phyloP scores from a whole-genome alignment of 2,797 vertebrate genomes.

The Podarcis siculus region DNA sequence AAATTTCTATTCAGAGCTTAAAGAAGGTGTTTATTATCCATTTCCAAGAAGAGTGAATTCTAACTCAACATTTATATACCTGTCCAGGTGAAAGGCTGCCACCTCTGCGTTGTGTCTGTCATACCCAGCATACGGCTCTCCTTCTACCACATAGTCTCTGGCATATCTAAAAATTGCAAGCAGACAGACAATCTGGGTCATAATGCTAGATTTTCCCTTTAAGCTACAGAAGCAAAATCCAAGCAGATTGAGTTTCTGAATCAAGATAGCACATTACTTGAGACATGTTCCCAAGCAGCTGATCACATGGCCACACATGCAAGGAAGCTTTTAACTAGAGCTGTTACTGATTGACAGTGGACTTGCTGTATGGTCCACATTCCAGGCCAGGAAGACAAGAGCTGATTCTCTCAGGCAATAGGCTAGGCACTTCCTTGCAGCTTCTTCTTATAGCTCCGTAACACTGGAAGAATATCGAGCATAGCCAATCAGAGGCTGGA shows the following conservation, averaged over 20 bases:
- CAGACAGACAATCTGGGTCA: constrained; percentile 6
- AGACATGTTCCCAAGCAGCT: neutral
- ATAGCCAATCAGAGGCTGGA: neutral
- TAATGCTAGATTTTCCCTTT: neutral
- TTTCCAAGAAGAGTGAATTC: neutral
- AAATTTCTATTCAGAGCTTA: neutral
- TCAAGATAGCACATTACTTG: constrained; percentile 1
- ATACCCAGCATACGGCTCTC: constrained; percentile 96
- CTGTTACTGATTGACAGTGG: too few species aligned
- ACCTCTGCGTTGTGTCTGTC: constrained; percentile 98
- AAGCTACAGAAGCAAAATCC: constrained; percentile 21
- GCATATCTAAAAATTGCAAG: constrained; percentile 84
- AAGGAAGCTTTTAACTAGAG: neutral
- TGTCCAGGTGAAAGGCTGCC: constrained; percentile 96
- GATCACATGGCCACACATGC: neutral
- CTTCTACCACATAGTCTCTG: constrained; percentile 92
- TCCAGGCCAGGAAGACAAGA: neutral
- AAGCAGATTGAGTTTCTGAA: neutral
- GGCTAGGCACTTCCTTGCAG: neutral
- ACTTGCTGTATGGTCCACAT: neutral
- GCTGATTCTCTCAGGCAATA: neutral
- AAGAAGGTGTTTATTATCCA: neutral
- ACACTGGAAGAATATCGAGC: neutral
- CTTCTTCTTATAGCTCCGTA: neutral
- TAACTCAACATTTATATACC: constrained; percentile 76